Evolutionary conservation across 2,113 vertebrate genomes (phyloP).

Genomic region (Calyptommatus sinebrachiatus): DNA sequence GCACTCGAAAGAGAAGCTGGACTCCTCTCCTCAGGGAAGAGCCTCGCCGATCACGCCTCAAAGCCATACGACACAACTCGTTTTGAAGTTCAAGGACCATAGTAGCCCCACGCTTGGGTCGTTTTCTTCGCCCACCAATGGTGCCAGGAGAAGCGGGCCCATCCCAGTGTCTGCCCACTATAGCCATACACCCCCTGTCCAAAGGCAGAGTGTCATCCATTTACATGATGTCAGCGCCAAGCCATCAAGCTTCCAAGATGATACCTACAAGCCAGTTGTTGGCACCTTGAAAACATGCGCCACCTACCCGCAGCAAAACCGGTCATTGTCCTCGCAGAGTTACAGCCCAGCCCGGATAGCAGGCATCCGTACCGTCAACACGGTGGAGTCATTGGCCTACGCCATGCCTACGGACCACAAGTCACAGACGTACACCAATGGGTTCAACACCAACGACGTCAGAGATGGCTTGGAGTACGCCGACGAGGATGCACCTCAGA

Average conservation of each 20-base stretch:
- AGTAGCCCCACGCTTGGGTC: conserved; percentile 81
- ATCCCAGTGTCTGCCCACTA: conserved; percentile 87
- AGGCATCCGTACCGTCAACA: conserved; percentile 84
- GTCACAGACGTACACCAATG: conserved; percentile 93
- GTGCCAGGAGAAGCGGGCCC: conserved; percentile 79
- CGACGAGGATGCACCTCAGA: conserved; percentile 82
- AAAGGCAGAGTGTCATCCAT: conserved; percentile 95
- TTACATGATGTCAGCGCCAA: conserved; percentile 86
- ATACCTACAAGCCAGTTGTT: conserved; percentile 83
- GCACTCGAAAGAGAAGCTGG: conserved; percentile 76
- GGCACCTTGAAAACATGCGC: conserved; percentile 92
- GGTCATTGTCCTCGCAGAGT: conserved; percentile 93
- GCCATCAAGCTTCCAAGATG: conserved; percentile 85
- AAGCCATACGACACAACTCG: conserved; percentile 81
- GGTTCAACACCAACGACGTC: conserved; percentile 81
- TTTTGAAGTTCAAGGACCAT: conserved; percentile 85
- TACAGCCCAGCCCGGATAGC: conserved; percentile 90
- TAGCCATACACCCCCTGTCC: conserved; percentile 91
- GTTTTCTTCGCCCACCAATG: conserved; percentile 82
- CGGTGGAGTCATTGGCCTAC: conserved; percentile 81
- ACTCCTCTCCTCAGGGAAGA: conserved; percentile 83
- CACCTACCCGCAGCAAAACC: conserved; percentile 97
- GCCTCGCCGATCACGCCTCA: conserved; percentile 84
- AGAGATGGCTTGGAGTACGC: conserved; percentile 91
- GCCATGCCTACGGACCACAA: conserved; percentile 87